phyloP scores from a whole-genome alignment of 2,113 vertebrate species.

The Gallinago jamesoni region DNA sequence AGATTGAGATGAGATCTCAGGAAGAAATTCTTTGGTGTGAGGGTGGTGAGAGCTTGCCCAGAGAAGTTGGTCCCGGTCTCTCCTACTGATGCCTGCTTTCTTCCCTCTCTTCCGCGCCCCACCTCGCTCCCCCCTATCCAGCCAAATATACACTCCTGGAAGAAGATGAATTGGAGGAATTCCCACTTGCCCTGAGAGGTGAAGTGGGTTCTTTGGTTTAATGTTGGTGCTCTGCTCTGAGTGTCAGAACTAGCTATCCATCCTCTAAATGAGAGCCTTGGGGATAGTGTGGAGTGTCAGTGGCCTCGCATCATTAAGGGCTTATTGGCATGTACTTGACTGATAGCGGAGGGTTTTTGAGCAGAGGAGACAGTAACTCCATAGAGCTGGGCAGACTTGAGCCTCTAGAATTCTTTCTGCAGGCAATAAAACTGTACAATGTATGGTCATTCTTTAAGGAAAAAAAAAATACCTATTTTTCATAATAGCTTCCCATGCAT shows the following conservation, averaged over 20 bases:
- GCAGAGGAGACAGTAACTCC: not conserved
- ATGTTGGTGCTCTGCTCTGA: not conserved
- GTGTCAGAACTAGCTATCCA: not conserved
- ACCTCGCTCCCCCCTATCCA: not conserved
- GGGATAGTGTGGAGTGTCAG: not conserved
- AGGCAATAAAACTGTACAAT: not conserved
- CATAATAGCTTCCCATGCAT: not conserved
- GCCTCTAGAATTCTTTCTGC: too few relatives aligned
- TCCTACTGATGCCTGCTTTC: not conserved
- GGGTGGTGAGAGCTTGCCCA: too few relatives aligned
- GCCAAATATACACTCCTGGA: not conserved
- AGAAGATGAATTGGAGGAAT: not conserved
- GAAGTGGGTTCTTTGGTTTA: not conserved
- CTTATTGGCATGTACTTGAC: not conserved
- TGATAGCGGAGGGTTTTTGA: not conserved
- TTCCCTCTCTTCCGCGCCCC: not conserved
- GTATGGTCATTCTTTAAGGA: not conserved
- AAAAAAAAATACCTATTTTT: rapidly evolving
- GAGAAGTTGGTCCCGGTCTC: not conserved
- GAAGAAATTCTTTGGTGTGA: too few relatives aligned
- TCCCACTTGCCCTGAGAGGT: not conserved
- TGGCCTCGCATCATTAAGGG: rapidly evolving
- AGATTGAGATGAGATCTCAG: too few relatives aligned
- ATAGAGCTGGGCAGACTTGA: not conserved
- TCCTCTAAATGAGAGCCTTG: not conserved